Evolutionary conservation across 2,888 invertebrate species (phyloP).

Genomic region (Hirtodrosophila confusa): DNA sequence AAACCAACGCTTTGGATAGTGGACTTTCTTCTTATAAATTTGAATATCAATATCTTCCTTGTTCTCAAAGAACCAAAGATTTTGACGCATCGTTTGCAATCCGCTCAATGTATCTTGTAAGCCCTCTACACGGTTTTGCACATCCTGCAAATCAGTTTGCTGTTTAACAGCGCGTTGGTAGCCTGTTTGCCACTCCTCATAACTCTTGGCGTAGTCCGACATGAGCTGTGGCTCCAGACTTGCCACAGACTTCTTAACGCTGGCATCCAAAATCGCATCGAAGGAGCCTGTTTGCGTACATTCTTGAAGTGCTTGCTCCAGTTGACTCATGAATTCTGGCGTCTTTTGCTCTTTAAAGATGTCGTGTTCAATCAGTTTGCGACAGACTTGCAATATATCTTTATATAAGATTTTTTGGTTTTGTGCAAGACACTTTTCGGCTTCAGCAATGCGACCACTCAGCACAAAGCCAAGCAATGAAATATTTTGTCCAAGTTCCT

Average conservation of each 20-base stretch:
- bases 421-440: slow-evolving; percentile 18
- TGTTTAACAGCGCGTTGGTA: slow-evolving; percentile 84
- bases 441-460: slow-evolving; percentile 87
- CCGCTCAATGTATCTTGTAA: slow-evolving; percentile 85
- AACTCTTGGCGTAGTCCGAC: slow-evolving; percentile 69
- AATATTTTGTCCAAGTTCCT: slow-evolving; percentile 85
- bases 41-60: slow-evolving; percentile 90
- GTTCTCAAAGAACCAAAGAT: slow-evolving; percentile 92
- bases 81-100: slow-evolving; percentile 86
- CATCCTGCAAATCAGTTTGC: slow-evolving; percentile 88
- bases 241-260: slow-evolving; percentile 66
- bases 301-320: slow-evolving; percentile 66
- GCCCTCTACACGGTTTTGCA: slow-evolving; percentile 85
- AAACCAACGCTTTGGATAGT: slow-evolving; percentile 84
- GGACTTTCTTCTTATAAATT: slow-evolving; percentile 87
- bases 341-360: slow-evolving; percentile 16
- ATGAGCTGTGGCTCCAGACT: slow-evolving; percentile 81
- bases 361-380: slow-evolving; percentile 9
- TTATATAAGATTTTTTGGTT: slow-evolving; percentile 23
- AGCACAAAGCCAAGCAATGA: slow-evolving; percentile 88
- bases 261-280: slow-evolving; percentile 81
- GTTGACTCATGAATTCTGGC: slow-evolving; percentile 61
- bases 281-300: slow-evolving; percentile 43
- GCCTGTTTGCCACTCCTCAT: slow-evolving; percentile 70
- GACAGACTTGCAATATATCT: slow-evolving; percentile 28